Evolutionary conservation across 2,113 vertebrate species (phyloP).

Genomic region (Boleophthalmus pectinirostris): DNA sequence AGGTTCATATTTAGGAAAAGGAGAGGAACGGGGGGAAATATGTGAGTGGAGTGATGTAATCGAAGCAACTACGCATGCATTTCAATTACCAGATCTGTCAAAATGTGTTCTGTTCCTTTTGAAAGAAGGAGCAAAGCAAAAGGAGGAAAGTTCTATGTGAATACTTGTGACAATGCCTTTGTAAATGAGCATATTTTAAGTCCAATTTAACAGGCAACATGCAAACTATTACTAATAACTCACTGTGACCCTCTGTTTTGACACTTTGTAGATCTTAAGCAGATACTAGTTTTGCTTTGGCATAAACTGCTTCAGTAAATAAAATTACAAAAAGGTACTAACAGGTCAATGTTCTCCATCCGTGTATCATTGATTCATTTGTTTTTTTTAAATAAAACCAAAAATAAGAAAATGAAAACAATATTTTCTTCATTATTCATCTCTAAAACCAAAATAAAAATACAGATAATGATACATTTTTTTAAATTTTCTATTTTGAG

Average conservation of each 20-base stretch:
- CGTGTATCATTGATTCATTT: too few species aligned
- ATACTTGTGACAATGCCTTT: neutral
- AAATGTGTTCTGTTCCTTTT: neutral
- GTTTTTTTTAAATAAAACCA: too few species aligned
- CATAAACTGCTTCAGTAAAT: neutral
- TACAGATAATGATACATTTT: too few species aligned
- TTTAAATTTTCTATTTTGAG: too few species aligned
- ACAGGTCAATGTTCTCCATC: neutral
- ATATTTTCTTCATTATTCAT: too few species aligned
- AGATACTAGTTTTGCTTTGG: neutral
- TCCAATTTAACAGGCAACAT: neutral
- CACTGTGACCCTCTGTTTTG: too few species aligned
- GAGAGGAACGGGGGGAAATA: neutral
- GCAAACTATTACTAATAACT: too few species aligned
- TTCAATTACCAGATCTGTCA: neutral
- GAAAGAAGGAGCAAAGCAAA: neutral
- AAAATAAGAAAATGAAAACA: too few species aligned
- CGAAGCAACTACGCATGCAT: neutral
- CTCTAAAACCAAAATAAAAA: too few species aligned
- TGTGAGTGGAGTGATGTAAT: neutral
- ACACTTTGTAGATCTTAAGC: neutral
- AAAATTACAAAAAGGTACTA: neutral
- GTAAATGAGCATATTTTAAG: neutral
- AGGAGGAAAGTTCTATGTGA: neutral
- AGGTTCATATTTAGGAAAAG: conserved; percentile 25